phyloP scores from a whole-genome alignment of 2,113 vertebrate genomes.

The Nycticryphes semicollaris region DNA sequence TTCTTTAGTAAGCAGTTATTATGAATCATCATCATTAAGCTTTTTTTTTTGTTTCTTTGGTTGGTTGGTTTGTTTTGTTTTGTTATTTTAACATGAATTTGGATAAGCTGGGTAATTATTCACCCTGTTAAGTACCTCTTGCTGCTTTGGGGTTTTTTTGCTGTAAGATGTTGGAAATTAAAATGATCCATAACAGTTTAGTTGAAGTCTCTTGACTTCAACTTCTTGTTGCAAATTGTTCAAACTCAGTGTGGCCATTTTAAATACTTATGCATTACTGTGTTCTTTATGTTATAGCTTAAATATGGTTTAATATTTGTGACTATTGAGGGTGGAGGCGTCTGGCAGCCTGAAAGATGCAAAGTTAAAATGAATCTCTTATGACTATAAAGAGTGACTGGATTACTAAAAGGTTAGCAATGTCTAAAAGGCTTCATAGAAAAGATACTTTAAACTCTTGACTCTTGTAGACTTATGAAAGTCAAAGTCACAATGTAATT shows the following conservation, averaged over 20 bases:
- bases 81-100: not conserved
- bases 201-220: not conserved
- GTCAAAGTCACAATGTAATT: not conserved
- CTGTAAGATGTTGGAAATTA: not conserved
- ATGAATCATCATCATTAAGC: not conserved
- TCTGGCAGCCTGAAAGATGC: not conserved
- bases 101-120: not conserved
- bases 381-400: not conserved
- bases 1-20: not conserved
- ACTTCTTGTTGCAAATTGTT: not conserved
- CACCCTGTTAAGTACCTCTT: not conserved
- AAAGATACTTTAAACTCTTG: not conserved
- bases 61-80: not conserved
- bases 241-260: not conserved
- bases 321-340: not conserved
- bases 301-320: not conserved
- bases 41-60: not conserved
- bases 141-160: not conserved
- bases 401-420: not conserved
- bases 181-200: not conserved
- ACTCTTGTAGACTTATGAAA: not conserved
- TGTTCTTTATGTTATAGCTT: not conserved
- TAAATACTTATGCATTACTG: not conserved
- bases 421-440: not conserved
- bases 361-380: not conserved